A percentile compares a stretch with the other conserved stretches of the same genome.
phyloP scores from a whole-genome alignment of 2,888 invertebrate genomes.

The Apamea monoglypha region DNA sequence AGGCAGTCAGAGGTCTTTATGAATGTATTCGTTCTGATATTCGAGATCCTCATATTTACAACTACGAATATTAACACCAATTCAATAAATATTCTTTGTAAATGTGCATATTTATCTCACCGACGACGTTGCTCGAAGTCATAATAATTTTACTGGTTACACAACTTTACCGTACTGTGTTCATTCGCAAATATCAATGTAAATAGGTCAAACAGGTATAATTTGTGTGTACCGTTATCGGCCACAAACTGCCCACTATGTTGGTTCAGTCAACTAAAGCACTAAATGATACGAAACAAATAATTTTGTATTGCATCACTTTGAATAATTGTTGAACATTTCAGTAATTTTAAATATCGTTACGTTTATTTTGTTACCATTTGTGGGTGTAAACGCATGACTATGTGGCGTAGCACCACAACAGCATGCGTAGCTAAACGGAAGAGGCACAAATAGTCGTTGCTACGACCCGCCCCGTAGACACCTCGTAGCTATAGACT shows the following conservation, averaged over 20 bases:
- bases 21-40: background rate
- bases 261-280: conserved; percentile 45
- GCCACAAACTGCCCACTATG: conserved; percentile 45
- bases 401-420: background rate
- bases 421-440: background rate
- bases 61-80: background rate
- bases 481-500: conserved; percentile 18
- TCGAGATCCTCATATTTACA: background rate
- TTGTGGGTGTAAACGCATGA: background rate
- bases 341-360: background rate
- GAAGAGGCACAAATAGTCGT: background rate
- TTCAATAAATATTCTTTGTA: background rate
- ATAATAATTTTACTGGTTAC: conserved; percentile 30
- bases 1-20: background rate
- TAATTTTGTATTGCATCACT: conserved; percentile 26
- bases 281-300: conserved; percentile 55
- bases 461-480: conserved; percentile 31
- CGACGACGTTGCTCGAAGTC: background rate
- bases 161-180: conserved; percentile 19
- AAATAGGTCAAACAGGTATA: conserved; percentile 52
- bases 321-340: conserved; percentile 21
- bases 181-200: conserved; percentile 44
- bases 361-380: background rate
- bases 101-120: conserved; percentile 1
- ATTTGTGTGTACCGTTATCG: conserved; percentile 43